Evolutionary conservation across 1,140 invertebrate species (phyloP).

Genomic region (Drosophila subpulchrella): DNA sequence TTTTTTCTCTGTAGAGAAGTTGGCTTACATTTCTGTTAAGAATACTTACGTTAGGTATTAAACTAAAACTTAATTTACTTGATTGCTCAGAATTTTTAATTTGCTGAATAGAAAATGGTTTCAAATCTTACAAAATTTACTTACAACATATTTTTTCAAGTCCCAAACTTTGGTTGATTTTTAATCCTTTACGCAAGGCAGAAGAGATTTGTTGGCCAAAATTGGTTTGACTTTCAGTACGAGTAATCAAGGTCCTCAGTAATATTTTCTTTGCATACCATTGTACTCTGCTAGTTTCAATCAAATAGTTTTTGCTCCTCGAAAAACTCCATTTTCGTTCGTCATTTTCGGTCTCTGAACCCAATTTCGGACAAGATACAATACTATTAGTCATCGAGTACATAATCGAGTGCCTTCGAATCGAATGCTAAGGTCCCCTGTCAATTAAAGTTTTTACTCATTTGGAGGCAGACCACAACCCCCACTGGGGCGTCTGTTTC

Average conservation of each 20-base stretch:
- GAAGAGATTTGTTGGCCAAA: too few species aligned
- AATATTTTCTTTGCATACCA: background rate
- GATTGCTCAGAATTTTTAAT: too few species aligned
- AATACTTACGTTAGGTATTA: too few species aligned
- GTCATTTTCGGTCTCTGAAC: background rate
- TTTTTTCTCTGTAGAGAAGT: too few species aligned
- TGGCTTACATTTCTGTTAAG: too few species aligned
- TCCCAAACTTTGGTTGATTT: too few species aligned
- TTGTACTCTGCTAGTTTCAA: background rate
- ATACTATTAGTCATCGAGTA: constrained; percentile 30
- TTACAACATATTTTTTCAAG: too few species aligned
- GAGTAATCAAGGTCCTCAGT: background rate
- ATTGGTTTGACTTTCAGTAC: too few species aligned
- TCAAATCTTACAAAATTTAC: too few species aligned
- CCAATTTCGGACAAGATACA: constrained; percentile 5
- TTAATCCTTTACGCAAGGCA: too few species aligned
- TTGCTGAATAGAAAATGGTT: too few species aligned
- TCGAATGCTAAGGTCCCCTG: constrained; percentile 27
- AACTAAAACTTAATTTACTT: too few species aligned
- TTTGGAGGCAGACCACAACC: constrained; percentile 26
- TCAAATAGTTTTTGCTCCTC: background rate
- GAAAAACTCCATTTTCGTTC: background rate
- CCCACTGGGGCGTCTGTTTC: constrained; percentile 32
- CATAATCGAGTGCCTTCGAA: constrained; percentile 29
- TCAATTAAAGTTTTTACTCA: constrained; percentile 28